Evolutionary conservation across 2,797 vertebrate genomes (phyloP).

Genomic region (Aratinga solstitialis): DNA sequence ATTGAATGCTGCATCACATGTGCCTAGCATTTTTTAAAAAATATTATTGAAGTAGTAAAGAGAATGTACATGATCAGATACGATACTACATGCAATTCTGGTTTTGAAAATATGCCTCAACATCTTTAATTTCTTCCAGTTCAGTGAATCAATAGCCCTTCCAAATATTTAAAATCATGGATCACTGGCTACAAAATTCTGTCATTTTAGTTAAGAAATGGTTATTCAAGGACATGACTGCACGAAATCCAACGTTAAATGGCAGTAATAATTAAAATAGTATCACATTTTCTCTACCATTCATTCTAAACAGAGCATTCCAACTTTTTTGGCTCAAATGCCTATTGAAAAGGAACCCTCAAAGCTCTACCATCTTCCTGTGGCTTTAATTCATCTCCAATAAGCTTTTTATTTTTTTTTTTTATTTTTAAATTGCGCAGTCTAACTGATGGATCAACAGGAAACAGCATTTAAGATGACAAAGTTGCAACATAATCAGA

Average conservation of each 20-base stretch:
- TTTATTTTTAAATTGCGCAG: background rate
- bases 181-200: slow-evolving; percentile 49
- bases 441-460: background rate
- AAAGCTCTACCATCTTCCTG: background rate
- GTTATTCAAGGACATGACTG: slow-evolving; percentile 42
- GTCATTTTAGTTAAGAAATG: slow-evolving; percentile 56
- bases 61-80: slow-evolving; percentile 3
- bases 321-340: background rate
- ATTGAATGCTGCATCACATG: background rate
- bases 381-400: background rate
- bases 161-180: slow-evolving; percentile 64
- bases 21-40: background rate
- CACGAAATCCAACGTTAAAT: background rate
- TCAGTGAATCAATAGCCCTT: slow-evolving; percentile 58
- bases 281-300: background rate
- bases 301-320: background rate
- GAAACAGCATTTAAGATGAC: background rate
- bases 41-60: background rate
- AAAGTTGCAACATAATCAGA: background rate
- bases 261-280: slow-evolving; percentile 15
- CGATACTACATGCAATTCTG: background rate
- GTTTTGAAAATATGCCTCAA: slow-evolving; percentile 44
- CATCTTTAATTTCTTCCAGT: slow-evolving; percentile 47
- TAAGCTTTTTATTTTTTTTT: background rate
- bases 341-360: background rate